A percentile compares a stretch with the other conserved stretches of the same genome.
These are phyloP conservation scores for Cecropterus lyciades DNA, from an alignment of 1,140 invertebrate species.

Conservation along the genomic window DNA sequence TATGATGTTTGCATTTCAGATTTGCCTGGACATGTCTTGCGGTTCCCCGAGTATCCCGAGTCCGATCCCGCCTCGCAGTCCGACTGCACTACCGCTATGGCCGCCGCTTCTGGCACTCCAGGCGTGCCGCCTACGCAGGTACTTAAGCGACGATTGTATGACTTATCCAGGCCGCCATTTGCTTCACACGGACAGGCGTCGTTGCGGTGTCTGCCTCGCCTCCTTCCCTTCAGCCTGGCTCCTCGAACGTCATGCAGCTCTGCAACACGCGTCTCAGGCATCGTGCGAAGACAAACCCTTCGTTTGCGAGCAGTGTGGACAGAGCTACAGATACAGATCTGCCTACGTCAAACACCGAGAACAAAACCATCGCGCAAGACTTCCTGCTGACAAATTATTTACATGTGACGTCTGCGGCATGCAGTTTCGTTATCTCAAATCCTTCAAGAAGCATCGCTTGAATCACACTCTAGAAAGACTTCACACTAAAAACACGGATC, in stretches of 20 bases:
- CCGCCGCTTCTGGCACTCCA: constrained; percentile 80
- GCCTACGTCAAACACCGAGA: constrained; percentile 95
- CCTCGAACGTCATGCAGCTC: constrained; percentile 90
- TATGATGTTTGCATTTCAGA: constrained; percentile 53
- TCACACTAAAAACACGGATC: constrained; percentile 86
- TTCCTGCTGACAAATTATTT: constrained; percentile 94
- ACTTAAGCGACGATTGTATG: constrained; percentile 78
- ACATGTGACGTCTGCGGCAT: constrained; percentile 95
- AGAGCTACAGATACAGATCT: constrained; percentile 94
- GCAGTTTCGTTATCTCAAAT: constrained; percentile 95
- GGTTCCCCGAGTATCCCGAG: constrained; percentile 58
- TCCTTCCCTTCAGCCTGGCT: constrained; percentile 93
- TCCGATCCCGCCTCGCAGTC: constrained; percentile 84
- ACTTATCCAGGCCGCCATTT: constrained; percentile 70
- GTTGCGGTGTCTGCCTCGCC: constrained; percentile 92
- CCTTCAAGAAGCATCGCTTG: constrained; percentile 94
- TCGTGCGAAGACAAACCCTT: constrained; percentile 94
- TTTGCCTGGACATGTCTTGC: constrained; percentile 77
- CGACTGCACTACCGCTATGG: constrained; percentile 84
- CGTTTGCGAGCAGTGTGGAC: constrained; percentile 95
- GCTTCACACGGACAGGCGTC: constrained; percentile 84
- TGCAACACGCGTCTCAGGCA: constrained; percentile 88
- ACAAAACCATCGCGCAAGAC: constrained; percentile 93
- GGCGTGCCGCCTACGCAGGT: constrained; percentile 81
- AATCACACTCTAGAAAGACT: constrained; percentile 93